A percentile compares a stretch with the other conserved stretches of the same genome.
Evolutionary conservation across 2,888 invertebrate species (phyloP).

Genomic region (Noctua fimbriata): DNA sequence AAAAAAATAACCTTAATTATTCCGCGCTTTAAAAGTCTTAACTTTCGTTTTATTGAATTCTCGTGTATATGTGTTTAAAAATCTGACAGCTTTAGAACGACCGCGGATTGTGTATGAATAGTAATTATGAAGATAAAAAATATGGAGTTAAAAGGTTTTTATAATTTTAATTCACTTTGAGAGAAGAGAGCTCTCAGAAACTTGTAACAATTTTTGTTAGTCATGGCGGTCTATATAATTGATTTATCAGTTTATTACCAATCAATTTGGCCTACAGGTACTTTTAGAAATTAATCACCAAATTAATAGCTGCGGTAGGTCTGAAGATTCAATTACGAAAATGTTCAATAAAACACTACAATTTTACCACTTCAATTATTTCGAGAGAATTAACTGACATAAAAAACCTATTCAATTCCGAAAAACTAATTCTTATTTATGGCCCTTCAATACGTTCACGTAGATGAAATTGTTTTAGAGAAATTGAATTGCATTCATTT

Average conservation of each 20-base stretch:
- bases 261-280: conserved; percentile 44
- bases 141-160: conserved; percentile 44
- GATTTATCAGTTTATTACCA: conserved; percentile 52
- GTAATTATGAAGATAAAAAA: conserved; percentile 52
- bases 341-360: conserved; percentile 35
- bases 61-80: conserved; percentile 36
- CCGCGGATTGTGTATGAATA: conserved; percentile 47
- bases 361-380: conserved; percentile 26
- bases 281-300: conserved; percentile 40
- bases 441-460: conserved; percentile 8
- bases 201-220: conserved; percentile 38
- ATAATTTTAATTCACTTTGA: conserved; percentile 41
- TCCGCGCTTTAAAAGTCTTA: conserved; percentile 38
- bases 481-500: conserved; percentile 9
- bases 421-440: conserved; percentile 7
- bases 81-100: conserved; percentile 53
- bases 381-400: conserved; percentile 6
- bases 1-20: conserved; percentile 64
- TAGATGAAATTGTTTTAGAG: background rate
- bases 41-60: conserved; percentile 56
- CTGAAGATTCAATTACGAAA: conserved; percentile 45
- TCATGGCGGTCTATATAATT: conserved; percentile 46
- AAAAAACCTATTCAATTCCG: conserved; percentile 5
- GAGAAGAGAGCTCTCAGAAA: background rate
- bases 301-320: conserved; percentile 47